Evolutionary conservation across 2,888 invertebrate genomes (phyloP), one percentile per base, ranked within the genome.

Genomic region (Ormyrus rosae): DNA sequence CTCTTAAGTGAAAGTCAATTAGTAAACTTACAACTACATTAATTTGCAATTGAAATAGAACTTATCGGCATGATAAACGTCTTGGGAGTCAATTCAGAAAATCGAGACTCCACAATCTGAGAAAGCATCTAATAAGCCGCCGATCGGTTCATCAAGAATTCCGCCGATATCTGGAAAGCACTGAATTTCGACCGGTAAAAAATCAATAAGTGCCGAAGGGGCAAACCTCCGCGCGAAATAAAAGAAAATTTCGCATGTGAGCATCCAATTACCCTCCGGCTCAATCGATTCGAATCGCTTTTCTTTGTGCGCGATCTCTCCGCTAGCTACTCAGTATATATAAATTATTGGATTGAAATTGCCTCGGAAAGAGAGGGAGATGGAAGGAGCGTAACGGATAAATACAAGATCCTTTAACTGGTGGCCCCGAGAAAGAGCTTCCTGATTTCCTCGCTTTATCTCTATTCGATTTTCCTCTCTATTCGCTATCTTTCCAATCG

Each of bases 271-370:
- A 55, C 55, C 55, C 19, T 53, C 11, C 6, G 9, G 67, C 34
- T 6, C 51, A 53, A 67, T 67, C 4, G 68, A 50, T 50, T 46
- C n/a, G 46, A 68, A 68, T 68, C n/a, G 45, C 46, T 13, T 58
- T 53, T 19, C 58, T 70, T 58, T 58, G 48, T 70, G 48, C 1
- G 56, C 50, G 19, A n/a, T 46, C 48, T 70, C 70, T 13, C 50
- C 3, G 10, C 11, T 2, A 19, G 19, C 53, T 10, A 34, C 11
- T 53, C 6, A 2, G 19, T 19, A 19, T 19, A n/a, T 55, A 60
- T 70, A 70, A 71, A 71, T 81, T 83, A 81, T 83, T 81, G 77
- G 53, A 81, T 78, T 72, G 45, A 78, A 68, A 83, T 74, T 81
- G 81, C 78, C 81, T 72, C 78, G 72, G 50, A 45, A 6, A 60